Base-by-base conservation (phyloP, 2,113 vertebrate species). In the Nothoprocta perdicaria region DNA sequence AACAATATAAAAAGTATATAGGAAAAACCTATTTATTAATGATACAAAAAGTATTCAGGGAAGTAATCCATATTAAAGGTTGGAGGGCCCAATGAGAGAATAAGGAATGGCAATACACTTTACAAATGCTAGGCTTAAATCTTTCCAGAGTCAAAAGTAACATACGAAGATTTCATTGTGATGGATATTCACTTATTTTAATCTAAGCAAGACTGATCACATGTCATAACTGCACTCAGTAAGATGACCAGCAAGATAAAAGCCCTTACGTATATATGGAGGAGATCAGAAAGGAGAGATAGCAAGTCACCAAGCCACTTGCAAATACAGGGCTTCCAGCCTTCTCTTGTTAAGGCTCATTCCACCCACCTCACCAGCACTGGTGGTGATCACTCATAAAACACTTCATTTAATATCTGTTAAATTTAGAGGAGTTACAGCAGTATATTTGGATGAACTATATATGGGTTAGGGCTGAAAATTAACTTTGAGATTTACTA, bases 1-100 rank as follows among this genome's bases (percentile, higher is more conserved):
- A 95, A 95, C 88, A 95, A 58, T 90, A 91, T 71, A 78, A 83
- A 90, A 83, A 58, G 11, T 63, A 77, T 83, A 80, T 27, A 71
- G n/a, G 72, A 80, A 95, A 92, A 62, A 79, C 74, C 27, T 73
- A 73, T 69, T 76, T 88, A 90, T 74, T 86, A 95, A 80, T 38
- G 55, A 76, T 40, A 87, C 23, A 88, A 77, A 89, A 93, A 86
- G 2, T 62, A 38, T 62, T 85, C 41, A 62, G 72, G 40, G 76
- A 88, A 77, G 26, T 93, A 80, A 90, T 80, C 19, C 10, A 8
- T 91, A 58, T 80, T 66, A 80, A 73, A 65, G 13, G 10, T 69
- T 83, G 19, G 7, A 82, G 40, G 17, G 19, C 41, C 35, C 63
- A 91, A n/a, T 26, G 69, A 80, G 35, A 76, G 58, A 40, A 14